phyloP scores from a whole-genome alignment of 2,113 vertebrate genomes.

The Indicator maculatus region DNA sequence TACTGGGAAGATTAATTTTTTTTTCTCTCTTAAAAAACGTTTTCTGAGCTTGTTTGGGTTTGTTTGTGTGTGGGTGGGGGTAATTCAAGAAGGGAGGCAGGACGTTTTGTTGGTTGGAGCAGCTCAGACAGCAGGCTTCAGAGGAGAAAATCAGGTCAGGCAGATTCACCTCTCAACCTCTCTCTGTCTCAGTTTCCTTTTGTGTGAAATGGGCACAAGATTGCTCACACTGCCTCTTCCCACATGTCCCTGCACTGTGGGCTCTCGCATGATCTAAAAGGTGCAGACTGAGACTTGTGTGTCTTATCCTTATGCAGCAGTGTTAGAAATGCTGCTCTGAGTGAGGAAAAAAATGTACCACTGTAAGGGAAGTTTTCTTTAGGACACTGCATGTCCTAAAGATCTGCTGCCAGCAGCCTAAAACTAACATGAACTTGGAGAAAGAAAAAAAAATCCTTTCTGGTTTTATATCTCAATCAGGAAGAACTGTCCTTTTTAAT shows the following conservation, averaged over 20 bases:
- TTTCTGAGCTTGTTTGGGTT: neutral
- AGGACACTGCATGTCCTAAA: neutral
- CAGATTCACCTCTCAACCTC: neutral
- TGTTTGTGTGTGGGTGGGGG: neutral
- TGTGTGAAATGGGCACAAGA: neutral
- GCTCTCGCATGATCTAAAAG: neutral
- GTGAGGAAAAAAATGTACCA: neutral
- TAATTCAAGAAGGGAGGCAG: neutral
- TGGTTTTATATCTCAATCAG: constrained; percentile 74
- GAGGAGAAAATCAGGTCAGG: neutral
- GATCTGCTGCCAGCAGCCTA: constrained; percentile 6
- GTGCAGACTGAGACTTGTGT: neutral
- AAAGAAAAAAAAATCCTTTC: constrained; percentile 46
- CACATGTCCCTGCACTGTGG: fast-evolving
- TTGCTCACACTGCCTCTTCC: neutral
- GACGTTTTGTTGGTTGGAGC: neutral
- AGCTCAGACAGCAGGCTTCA: neutral
- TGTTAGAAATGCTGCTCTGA: neutral
- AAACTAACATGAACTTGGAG: constrained; percentile 2
- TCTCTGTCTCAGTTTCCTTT: neutral
- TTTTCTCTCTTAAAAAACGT: too few species aligned
- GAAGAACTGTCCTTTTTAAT: constrained; percentile 82
- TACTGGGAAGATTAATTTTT: neutral
- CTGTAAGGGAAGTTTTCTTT: neutral
- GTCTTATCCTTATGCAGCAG: neutral